Conservation (phyloP, 2,113 vertebrate genomes). For the Delphinus delphis region DNA sequence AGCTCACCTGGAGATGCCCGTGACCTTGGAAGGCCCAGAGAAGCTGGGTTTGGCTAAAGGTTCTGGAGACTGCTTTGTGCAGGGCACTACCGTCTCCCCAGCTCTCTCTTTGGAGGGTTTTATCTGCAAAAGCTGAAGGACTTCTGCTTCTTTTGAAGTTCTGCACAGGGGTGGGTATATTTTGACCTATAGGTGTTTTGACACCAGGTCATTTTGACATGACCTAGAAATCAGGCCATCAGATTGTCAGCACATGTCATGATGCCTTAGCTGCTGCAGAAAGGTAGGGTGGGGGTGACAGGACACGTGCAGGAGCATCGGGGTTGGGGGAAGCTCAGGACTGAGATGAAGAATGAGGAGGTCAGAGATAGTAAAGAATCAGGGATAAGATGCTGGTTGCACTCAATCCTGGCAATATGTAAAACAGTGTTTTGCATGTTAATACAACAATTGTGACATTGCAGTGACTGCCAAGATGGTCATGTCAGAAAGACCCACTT, state of each 20-base stretch:
- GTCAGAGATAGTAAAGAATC: neutral
- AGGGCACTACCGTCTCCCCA: neutral
- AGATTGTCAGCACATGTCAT: neutral
- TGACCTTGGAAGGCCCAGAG: conserved; percentile 55
- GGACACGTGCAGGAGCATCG: neutral
- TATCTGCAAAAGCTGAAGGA: neutral
- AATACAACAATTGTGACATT: neutral
- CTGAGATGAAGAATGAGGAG: neutral
- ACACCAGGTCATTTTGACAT: neutral
- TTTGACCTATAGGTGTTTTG: neutral
- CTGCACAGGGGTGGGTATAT: neutral
- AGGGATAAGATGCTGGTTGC: neutral
- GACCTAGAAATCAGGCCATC: neutral
- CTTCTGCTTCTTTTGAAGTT: neutral
- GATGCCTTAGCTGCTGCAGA: neutral
- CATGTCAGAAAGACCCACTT: neutral
- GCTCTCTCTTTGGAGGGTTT: neutral
- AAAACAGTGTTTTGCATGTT: neutral
- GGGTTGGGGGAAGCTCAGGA: neutral
- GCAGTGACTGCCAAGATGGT: neutral
- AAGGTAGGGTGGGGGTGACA: fast-evolving
- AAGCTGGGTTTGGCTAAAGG: neutral
- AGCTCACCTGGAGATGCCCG: neutral
- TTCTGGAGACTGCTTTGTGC: neutral
- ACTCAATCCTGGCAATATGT: neutral